A percentile compares a stretch with the other conserved stretches of the same genome.
phyloP scores from a whole-genome alignment of 2,797 vertebrate genomes.

The Neosilurus hyrtlii region DNA sequence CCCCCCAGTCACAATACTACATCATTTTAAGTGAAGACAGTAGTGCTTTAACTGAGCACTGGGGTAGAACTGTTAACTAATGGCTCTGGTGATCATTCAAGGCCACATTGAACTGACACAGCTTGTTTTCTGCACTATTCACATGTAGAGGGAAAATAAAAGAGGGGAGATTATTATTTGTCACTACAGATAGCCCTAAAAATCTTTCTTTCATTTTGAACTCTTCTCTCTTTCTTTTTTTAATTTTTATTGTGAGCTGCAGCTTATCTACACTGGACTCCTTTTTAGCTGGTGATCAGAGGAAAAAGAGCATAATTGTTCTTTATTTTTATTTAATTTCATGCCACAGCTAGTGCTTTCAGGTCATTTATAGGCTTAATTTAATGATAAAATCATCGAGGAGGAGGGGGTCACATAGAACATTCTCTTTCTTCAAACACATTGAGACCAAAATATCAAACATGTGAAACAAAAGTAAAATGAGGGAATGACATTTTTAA shows the following conservation, averaged over 20 bases:
- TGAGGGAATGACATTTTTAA: constrained; percentile 64
- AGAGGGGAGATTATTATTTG: constrained; percentile 72
- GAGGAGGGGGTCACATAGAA: constrained; percentile 57
- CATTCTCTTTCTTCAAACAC: constrained; percentile 66
- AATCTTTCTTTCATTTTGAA: constrained; percentile 59
- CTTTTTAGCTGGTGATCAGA: constrained; percentile 79
- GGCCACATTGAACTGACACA: constrained; percentile 57
- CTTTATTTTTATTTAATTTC: constrained; percentile 83
- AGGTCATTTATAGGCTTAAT: constrained; percentile 85
- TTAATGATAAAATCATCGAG: constrained; percentile 80
- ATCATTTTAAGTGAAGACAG: constrained; percentile 36
- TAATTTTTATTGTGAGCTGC: constrained; percentile 75
- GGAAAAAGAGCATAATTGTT: constrained; percentile 79
- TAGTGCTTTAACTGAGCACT: constrained; percentile 3
- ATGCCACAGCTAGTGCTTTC: constrained; percentile 78
- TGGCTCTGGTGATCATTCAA: constrained; percentile 59
- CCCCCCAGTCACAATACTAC: background rate
- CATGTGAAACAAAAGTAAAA: constrained; percentile 57
- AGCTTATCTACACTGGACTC: constrained; percentile 77
- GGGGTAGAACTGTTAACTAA: constrained; percentile 53
- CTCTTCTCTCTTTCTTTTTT: constrained; percentile 56
- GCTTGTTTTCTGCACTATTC: constrained; percentile 51
- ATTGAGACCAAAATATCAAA: constrained; percentile 64
- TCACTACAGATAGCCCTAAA: constrained; percentile 74
- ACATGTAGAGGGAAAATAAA: constrained; percentile 61